phyloP scores from a whole-genome alignment of 1,140 invertebrate species.

The Drosophila carrolli region DNA sequence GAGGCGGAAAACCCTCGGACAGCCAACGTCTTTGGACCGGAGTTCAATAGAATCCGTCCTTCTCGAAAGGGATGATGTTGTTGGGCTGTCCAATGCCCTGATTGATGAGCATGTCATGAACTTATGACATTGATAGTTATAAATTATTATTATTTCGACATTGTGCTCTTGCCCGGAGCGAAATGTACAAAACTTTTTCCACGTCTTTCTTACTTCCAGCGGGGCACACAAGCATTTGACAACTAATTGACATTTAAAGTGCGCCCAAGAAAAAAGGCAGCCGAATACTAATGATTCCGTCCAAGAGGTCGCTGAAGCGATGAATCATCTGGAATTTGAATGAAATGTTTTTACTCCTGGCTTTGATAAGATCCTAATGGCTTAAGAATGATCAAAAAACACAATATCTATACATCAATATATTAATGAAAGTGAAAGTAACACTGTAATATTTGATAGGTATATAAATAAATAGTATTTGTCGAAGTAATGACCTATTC shows the following conservation, averaged over 20 bases:
- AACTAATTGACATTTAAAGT: constrained; percentile 81
- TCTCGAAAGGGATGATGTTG: constrained; percentile 26
- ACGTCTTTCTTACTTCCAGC: background rate
- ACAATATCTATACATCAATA: no score
- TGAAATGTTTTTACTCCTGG: background rate
- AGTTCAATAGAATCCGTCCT: constrained; percentile 21
- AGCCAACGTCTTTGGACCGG: constrained; percentile 24
- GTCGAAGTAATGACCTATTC: no score
- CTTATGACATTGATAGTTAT: constrained; percentile 83
- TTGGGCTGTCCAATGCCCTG: constrained; percentile 76
- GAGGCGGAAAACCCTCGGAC: constrained; percentile 47
- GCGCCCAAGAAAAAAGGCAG: constrained; percentile 13
- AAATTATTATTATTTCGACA: constrained; percentile 81
- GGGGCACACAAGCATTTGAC: constrained; percentile 62
- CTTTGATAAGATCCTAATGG: no score
- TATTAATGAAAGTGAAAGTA: no score
- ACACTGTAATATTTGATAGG: no score
- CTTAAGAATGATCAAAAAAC: no score
- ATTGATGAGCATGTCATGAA: constrained; percentile 82
- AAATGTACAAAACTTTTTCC: constrained; percentile 51
- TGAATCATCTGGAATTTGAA: constrained; percentile 30
- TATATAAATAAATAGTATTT: no score
- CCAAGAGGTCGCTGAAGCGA: constrained; percentile 16
- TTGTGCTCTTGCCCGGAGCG: constrained; percentile 54
- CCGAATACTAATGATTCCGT: constrained; percentile 39